Conservation (phyloP, 2,113 vertebrate species). For the Podocnemis expansa region DNA sequence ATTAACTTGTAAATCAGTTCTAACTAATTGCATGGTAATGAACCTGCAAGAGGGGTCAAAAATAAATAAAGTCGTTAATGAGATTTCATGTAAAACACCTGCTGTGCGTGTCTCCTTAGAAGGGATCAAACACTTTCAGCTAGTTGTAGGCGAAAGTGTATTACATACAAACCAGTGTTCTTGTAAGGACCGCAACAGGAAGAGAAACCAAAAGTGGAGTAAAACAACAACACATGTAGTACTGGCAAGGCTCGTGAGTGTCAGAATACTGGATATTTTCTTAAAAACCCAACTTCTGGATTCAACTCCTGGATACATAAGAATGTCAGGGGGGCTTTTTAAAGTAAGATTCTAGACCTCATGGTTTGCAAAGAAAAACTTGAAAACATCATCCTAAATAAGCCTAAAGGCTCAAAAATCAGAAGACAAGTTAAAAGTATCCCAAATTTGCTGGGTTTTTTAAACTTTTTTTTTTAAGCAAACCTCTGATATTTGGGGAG, state of each 20-base stretch:
- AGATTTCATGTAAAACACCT: constrained; percentile 9
- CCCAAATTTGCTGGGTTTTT: too few species aligned
- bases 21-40: background rate
- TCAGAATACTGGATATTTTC: background rate
- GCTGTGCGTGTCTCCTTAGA: background rate
- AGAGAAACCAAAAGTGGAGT: constrained; percentile 18
- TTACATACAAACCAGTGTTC: background rate
- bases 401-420: constrained; percentile 9
- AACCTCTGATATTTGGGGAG: constrained; percentile 5
- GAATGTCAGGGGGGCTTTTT: background rate
- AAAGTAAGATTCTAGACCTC: background rate
- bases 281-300: background rate
- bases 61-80: background rate
- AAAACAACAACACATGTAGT: background rate
- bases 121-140: background rate
- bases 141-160: constrained; percentile 6
- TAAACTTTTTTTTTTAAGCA: too few species aligned
- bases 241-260: background rate
- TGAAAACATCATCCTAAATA: background rate
- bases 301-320: background rate
- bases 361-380: background rate
- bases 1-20: background rate
- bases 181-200: background rate
- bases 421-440: background rate
- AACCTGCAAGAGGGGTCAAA: background rate